Evolutionary conservation across 2,113 vertebrate genomes (phyloP), one percentile per base, ranked within the genome.

Genomic region (Catagonus wagneri): DNA sequence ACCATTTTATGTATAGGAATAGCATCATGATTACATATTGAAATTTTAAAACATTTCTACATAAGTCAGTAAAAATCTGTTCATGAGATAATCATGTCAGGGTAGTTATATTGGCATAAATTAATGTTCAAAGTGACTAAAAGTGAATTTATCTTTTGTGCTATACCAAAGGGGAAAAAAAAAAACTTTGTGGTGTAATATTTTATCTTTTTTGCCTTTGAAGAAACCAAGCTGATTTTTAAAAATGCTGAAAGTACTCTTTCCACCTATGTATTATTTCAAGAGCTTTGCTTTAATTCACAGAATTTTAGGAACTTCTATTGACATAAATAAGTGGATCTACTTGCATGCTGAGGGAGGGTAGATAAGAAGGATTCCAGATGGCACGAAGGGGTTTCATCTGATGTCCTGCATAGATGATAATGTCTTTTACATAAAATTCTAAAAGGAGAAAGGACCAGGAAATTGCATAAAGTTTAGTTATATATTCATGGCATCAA

Each of bases 351-450:
- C 6, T 74, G 13, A 52, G 11, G 20, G 13, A 61, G 12, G 25
- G 9, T 22, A 25, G 44, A 72, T 25, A 34, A 34, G 4, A 78
- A 52, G n/a, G n/a, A 71, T 81, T 93, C 20, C 58, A 81, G 13
- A 68, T 68, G n/a, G 10, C 25, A 60, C 9, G 9, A 1, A 60
- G 1, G 32, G 10, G 19, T 91, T 60, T 27, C 10, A 52, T 52
- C 16, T n/a, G 5, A 29, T 39, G 15, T 39, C 54, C 39, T 89
- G 8, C 4, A 22, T 52, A 71, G 23, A 56, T 27, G 52, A 8
- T 44, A 7, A 60, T 93, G 6, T 20, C 7, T 83, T 95, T 93
- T 60, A 65, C 20, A 65, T n/a, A 94, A 76, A 85, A 84, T 60
- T 63, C 44, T 89, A 27, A 69, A 92, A 92, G 29, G 11, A 85